These are phyloP conservation scores for Gallinago solitaria DNA, from an alignment of 2,797 vertebrate genomes.

Conservation along the genomic window DNA sequence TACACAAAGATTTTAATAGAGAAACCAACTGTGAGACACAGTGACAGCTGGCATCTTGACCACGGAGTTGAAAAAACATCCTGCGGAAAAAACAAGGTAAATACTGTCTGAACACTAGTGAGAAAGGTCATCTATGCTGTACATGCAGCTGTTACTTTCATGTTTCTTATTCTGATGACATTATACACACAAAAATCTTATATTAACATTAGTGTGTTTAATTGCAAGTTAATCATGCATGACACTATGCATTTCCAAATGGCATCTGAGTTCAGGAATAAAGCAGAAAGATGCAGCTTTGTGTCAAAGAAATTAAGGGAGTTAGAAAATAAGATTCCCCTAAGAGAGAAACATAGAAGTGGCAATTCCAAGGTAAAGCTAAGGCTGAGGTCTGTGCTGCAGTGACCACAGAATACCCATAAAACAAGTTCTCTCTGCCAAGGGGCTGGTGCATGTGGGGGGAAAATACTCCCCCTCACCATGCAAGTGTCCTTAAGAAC, in stretches of 20 bases:
- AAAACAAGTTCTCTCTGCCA: background rate
- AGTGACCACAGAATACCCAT: background rate
- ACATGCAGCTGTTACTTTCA: background rate
- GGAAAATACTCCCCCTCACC: background rate
- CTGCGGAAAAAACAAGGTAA: background rate
- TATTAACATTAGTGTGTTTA: background rate
- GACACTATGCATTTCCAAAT: background rate
- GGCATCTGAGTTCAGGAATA: background rate
- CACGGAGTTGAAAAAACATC: background rate
- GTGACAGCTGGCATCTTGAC: background rate
- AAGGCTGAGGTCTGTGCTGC: background rate
- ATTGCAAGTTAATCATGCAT: background rate
- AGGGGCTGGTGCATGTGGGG: no score
- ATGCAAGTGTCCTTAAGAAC: background rate
- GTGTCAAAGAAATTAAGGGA: background rate
- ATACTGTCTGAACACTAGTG: background rate
- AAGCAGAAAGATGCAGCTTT: background rate
- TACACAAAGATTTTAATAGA: background rate
- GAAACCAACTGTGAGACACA: background rate
- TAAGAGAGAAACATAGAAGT: background rate
- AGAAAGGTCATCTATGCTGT: background rate
- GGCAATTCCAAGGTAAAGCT: background rate
- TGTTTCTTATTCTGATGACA: background rate
- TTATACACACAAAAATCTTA: background rate
- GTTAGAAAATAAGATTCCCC: background rate